Conservation (phyloP, 1,140 invertebrate species). For the Drosophila baimaii region DNA sequence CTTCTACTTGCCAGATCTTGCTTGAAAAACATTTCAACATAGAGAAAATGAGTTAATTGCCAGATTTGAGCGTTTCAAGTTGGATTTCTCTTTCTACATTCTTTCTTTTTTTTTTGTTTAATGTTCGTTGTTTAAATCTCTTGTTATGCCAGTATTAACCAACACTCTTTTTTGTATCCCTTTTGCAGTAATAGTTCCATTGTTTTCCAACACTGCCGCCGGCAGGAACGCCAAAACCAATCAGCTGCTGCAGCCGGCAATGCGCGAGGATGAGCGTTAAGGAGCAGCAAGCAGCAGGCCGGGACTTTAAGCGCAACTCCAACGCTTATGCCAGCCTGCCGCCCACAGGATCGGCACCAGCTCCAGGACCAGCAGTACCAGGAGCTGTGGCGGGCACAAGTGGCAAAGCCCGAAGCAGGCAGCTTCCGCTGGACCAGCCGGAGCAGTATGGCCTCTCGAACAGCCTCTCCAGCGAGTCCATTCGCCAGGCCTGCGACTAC, state of each 20-base stretch:
- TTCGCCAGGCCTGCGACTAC: slow-evolving; percentile 71
- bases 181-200: neutral
- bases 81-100: slow-evolving; percentile 10
- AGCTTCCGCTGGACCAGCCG: slow-evolving; percentile 39
- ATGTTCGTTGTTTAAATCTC: neutral
- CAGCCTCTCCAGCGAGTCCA: slow-evolving; percentile 75
- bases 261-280: slow-evolving; percentile 73
- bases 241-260: slow-evolving; percentile 51
- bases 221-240: slow-evolving; percentile 37
- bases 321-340: slow-evolving; percentile 73
- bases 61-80: neutral
- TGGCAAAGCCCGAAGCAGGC: slow-evolving; percentile 13
- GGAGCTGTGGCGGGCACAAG: slow-evolving; percentile 25
- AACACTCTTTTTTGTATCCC: slow-evolving; percentile 8
- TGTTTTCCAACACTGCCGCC: slow-evolving; percentile 11
- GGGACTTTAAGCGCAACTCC: slow-evolving; percentile 74
- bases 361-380: slow-evolving; percentile 2
- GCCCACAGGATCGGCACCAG: slow-evolving; percentile 40
- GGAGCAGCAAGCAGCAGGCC: slow-evolving; percentile 63
- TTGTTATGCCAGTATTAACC: neutral
- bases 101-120: neutral
- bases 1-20: neutral
- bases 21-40: neutral
- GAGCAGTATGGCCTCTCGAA: slow-evolving; percentile 75
- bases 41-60: slow-evolving; percentile 28